These are phyloP conservation scores for Syngnathoides biaculeatus DNA, from an alignment of 2,113 vertebrate genomes.

Conservation along the genomic window DNA sequence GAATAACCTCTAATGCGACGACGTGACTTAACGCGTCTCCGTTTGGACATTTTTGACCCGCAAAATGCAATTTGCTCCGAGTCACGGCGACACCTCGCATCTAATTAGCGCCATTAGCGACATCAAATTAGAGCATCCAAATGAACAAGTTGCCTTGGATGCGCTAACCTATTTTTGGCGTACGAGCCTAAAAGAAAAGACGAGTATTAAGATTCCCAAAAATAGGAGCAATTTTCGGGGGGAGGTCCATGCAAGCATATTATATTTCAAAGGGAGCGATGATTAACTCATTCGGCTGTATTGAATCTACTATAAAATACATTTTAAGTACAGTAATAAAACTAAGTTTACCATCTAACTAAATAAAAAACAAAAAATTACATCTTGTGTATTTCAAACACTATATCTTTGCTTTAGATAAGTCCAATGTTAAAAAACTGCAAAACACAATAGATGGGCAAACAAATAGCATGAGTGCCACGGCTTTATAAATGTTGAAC, in stretches of 20 bases:
- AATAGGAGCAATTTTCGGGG: neutral
- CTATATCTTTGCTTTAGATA: too few relatives aligned
- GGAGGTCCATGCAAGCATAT: neutral
- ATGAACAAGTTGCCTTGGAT: constrained; percentile 20
- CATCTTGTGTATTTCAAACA: too few relatives aligned
- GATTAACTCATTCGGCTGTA: too few relatives aligned
- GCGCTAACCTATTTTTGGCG: neutral
- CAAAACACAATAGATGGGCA: too few relatives aligned
- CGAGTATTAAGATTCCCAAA: neutral
- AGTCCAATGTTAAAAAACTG: too few relatives aligned
- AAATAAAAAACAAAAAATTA: too few relatives aligned
- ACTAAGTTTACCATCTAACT: too few relatives aligned
- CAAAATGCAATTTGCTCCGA: neutral
- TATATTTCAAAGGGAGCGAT: too few relatives aligned
- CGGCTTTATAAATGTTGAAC: too few relatives aligned
- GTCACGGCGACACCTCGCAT: constrained; percentile 23
- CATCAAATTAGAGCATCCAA: constrained; percentile 53
- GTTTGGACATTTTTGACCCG: neutral
- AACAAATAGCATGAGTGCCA: too few relatives aligned
- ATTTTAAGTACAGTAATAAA: too few relatives aligned
- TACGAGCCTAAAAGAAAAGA: neutral
- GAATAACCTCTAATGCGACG: neutral
- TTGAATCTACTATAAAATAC: too few relatives aligned
- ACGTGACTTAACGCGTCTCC: neutral
- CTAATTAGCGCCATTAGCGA: constrained; percentile 58